Evolutionary conservation across 2,888 invertebrate genomes (phyloP), one percentile per base, ranked within the genome.

Genomic region (Plemyria rubiginata): DNA sequence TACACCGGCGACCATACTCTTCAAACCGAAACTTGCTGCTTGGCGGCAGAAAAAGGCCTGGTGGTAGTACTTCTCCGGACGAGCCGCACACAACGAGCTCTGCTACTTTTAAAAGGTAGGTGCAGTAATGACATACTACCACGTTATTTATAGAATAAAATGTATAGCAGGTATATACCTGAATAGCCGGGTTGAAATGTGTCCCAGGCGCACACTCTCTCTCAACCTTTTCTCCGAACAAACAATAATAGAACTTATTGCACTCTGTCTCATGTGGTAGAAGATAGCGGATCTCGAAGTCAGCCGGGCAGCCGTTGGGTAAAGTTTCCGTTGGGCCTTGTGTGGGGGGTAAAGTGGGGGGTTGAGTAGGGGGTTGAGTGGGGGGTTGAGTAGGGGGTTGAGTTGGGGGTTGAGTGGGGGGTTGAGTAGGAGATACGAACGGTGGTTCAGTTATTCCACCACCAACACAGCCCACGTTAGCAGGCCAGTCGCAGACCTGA

Each of bases 181-280:
- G n/a, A n/a, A n/a, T n/a, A n/a, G n/a, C 28, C 7, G n/a, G 13
- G 32, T 49, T 49, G 13, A 49, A 49, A 12, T 32, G 29, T 13
- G 49, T 49, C 0, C 49, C 49, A n/a, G 49, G 32, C 0, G 49
- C 49, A 13, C 49, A 49, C 32, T 49, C 29, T 4, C 49, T 29
- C 13, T 49, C 49, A 7, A 49, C 32, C 32, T 49, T 49, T 12
- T 49, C 29, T 32, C 49, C 49, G 8, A 32, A 49, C 13, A 49
- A 29, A 5, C 49, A 49, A 2, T 49, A 9, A 29, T 49, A 49
- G 9, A 32, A 49, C 49, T 49, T 49, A 8, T 65, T 54, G 65
- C 87, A 88, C 4, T 81, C 67, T 6, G 43, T 43, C 28, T 80
- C 82, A 11, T 86, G 83, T 0, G 87, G 84, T 2, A 87, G 50